These are phyloP conservation scores for Hemithea aestivaria DNA, from an alignment of 2,888 invertebrate genomes.

Conservation along the genomic window DNA sequence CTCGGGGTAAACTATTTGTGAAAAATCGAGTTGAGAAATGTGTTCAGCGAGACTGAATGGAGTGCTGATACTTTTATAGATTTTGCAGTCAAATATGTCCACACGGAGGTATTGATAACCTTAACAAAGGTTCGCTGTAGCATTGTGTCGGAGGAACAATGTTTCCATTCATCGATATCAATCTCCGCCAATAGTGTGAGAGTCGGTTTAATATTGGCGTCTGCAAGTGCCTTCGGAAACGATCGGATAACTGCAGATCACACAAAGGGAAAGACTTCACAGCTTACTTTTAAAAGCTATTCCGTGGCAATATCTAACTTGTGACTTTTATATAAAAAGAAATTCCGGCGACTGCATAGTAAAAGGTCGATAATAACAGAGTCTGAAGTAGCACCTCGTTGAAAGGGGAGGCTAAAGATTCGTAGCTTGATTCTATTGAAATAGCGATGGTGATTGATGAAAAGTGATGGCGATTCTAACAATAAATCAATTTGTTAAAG, in stretches of 20 bases:
- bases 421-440: slow-evolving; percentile 48
- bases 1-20: not conserved
- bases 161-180: slow-evolving; percentile 34
- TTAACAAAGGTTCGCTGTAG: slow-evolving; percentile 26
- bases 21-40: not conserved
- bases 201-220: slow-evolving; percentile 44
- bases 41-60: not conserved
- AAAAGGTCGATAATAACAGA: slow-evolving; percentile 35
- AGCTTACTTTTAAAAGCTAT: slow-evolving; percentile 20
- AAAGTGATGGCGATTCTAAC: slow-evolving; percentile 32
- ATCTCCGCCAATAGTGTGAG: slow-evolving; percentile 35
- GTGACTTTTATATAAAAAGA: slow-evolving; percentile 19
- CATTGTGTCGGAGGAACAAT: slow-evolving; percentile 35
- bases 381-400: slow-evolving; percentile 35
- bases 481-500: slow-evolving; percentile 34
- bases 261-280: slow-evolving; percentile 30
- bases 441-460: slow-evolving; percentile 39
- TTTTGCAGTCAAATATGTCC: slow-evolving; percentile 5
- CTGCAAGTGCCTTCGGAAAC: slow-evolving; percentile 29
- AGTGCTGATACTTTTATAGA: not conserved
- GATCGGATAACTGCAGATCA: slow-evolving; percentile 31
- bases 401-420: slow-evolving; percentile 56
- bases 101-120: slow-evolving; percentile 12
- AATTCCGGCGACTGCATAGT: slow-evolving; percentile 30
- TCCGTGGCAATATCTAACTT: slow-evolving; percentile 21